Conservation (phyloP, 2,113 vertebrate genomes). For the Alces alces region DNA sequence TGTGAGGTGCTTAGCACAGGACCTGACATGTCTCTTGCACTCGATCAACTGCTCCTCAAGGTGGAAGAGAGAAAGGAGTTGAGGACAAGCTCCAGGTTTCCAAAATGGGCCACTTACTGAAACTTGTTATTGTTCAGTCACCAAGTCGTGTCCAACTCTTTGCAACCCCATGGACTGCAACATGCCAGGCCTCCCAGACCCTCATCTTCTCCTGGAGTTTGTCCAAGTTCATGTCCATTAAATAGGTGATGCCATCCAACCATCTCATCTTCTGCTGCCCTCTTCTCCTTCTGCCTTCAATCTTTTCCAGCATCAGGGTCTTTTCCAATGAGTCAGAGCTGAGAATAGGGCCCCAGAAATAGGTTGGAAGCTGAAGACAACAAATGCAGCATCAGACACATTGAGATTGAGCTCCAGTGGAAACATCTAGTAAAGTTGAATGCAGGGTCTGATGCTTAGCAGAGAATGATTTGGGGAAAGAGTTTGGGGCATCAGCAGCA, state of each 20-base stretch:
- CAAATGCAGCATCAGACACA: background rate
- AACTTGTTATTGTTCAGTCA: background rate
- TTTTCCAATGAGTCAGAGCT: background rate
- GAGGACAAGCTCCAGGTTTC: background rate
- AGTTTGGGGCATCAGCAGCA: background rate
- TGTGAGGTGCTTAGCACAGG: background rate
- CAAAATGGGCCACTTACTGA: background rate
- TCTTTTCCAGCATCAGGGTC: background rate
- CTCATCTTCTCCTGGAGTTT: background rate
- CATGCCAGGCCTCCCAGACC: accelerated
- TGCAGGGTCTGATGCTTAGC: background rate
- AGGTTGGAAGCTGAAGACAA: background rate
- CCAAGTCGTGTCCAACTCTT: background rate
- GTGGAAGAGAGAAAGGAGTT: background rate
- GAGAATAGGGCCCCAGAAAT: background rate
- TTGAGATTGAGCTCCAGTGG: background rate
- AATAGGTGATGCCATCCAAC: background rate
- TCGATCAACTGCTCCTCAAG: background rate
- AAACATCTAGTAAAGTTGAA: background rate
- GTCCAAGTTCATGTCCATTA: background rate
- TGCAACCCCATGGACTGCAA: background rate
- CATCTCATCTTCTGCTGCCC: background rate
- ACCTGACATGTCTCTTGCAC: background rate
- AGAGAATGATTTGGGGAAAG: background rate
- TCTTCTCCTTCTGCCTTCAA: background rate